Base-by-base conservation (phyloP, 2,888 invertebrate genomes). In the Baccha elongata region DNA sequence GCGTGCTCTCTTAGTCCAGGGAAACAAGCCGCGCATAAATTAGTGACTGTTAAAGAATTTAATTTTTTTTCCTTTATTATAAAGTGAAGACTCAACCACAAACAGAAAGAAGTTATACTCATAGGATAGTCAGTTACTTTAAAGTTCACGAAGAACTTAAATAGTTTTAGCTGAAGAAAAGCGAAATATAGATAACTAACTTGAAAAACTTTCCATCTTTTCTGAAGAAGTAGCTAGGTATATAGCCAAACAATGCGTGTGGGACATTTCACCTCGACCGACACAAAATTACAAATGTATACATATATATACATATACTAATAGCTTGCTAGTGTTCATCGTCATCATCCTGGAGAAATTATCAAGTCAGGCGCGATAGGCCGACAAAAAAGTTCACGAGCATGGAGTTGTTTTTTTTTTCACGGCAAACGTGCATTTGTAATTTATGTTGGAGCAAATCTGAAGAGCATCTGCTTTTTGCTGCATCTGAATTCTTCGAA, bases 261-360 rank as follows among this genome's bases (percentile, higher is more conserved):
- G 81, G 81, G 81, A 81, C 81, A 72, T 71, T 76, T 76, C 81
- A 76, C 81, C 81, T 72, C 17, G 8, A n/a, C 44, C 62, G 7
- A 44, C 8, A n/a, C 1, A 32, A 8, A 32, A 32, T 8, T 7
- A 8, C 29, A 32, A 32, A 6, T 5, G 23, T 5, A 23, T 4
- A 23, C 23, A 23, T 23, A 5, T 23, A 23, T 23, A 4, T 5
- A 4, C 23, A 7, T 32, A 32, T 32, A 32, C 8, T 8, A n/a
- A n/a, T n/a, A n/a, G 29, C 23, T 23, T 23, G 23, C n/a, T n/a
- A 6, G 29, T 32, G 8, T 65, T 55, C 55, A n/a, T n/a, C n/a
- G n/a, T 73, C 72, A 72, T 83, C 72, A 78, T 78, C 72, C 83
- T 83, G 83, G 76, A 73, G 76, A 83, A 83, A 76, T 73, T 83